These are phyloP conservation scores for Carcinoscorpius rotundicauda DNA, from an alignment of 1,140 invertebrate species.

Conservation along the genomic window DNA sequence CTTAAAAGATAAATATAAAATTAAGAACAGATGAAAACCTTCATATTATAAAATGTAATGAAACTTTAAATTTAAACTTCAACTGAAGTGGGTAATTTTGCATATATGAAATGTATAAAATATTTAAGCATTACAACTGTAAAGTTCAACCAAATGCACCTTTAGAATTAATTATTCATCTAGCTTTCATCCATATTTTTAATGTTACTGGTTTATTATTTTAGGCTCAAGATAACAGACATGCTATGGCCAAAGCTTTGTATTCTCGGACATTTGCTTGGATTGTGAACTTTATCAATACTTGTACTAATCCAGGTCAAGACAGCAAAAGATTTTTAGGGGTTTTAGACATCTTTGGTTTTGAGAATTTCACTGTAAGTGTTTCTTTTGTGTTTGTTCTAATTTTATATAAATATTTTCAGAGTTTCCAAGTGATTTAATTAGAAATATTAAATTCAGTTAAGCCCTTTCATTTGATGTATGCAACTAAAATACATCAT, in stretches of 20 bases:
- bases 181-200: neutral
- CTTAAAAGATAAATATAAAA: no score
- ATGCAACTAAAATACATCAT: no score
- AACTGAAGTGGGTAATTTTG: no score
- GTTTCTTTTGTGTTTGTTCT: neutral
- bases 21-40: no score
- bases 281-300: conserved; percentile 86
- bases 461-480: no score
- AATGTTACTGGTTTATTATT: conserved; percentile 19
- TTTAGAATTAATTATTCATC: neutral
- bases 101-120: no score
- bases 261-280: conserved; percentile 84
- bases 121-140: no score
- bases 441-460: neutral
- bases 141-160: no score
- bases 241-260: conserved; percentile 81
- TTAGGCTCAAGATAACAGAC: conserved; percentile 61
- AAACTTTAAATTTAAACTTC: no score
- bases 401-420: no score
- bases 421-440: neutral
- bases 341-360: conserved; percentile 90
- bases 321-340: conserved; percentile 72
- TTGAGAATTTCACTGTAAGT: conserved; percentile 76
- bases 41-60: no score
- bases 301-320: conserved; percentile 72